These are phyloP conservation scores for Sorex fumeus DNA, from an alignment of 2,113 vertebrate genomes.

Conservation along the genomic window DNA sequence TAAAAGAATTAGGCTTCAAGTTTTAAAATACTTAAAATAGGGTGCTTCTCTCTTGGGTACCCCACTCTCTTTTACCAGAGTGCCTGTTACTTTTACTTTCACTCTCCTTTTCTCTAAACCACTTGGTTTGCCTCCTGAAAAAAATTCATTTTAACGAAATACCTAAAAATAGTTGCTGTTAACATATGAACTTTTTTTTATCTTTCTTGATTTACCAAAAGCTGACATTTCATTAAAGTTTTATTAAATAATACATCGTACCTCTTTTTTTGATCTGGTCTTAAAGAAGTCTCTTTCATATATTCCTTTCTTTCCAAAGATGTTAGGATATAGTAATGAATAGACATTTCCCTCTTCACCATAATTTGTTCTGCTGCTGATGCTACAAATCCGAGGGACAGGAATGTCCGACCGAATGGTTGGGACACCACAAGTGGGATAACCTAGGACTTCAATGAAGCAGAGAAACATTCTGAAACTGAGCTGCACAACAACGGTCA, in stretches of 20 bases:
- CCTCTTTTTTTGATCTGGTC: slow-evolving; percentile 92
- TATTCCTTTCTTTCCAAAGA: slow-evolving; percentile 89
- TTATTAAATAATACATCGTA: slow-evolving; percentile 82
- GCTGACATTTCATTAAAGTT: slow-evolving; percentile 24
- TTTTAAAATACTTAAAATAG: background rate
- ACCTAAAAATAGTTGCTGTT: background rate
- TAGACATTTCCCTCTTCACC: slow-evolving; percentile 88
- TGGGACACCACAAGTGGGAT: slow-evolving; percentile 89
- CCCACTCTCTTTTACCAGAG: too few species aligned
- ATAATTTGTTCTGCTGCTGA: slow-evolving; percentile 92
- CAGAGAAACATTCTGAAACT: background rate
- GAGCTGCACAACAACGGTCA: background rate
- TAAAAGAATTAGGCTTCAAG: background rate
- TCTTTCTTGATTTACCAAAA: background rate
- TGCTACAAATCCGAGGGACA: slow-evolving; percentile 87
- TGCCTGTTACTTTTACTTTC: too few species aligned
- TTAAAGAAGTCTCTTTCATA: slow-evolving; percentile 90
- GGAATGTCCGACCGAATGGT: slow-evolving; percentile 90
- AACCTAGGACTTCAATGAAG: slow-evolving; percentile 82
- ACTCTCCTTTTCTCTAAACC: too few species aligned
- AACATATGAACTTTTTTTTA: background rate
- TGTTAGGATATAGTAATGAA: slow-evolving; percentile 89
- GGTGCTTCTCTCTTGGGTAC: too few species aligned
- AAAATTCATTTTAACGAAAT: background rate
- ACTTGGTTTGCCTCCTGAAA: background rate